Evolutionary conservation across 2,797 vertebrate genomes (phyloP).

Genomic region (Hemibagrus guttatus): DNA sequence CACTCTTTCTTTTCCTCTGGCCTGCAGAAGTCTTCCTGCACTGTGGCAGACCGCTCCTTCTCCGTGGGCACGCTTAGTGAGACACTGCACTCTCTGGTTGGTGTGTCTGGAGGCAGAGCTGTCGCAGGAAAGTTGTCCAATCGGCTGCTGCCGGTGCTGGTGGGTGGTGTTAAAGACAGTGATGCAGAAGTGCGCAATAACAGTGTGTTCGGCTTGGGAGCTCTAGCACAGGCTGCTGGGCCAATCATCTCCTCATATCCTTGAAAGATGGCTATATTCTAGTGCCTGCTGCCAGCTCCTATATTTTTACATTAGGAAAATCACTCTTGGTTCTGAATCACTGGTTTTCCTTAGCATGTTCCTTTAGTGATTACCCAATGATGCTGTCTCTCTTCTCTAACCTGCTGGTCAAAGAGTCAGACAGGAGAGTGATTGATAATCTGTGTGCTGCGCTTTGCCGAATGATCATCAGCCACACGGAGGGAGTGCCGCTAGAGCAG

Average conservation of each 20-base stretch:
- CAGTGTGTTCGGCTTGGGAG: constrained; percentile 84
- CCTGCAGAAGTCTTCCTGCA: constrained; percentile 80
- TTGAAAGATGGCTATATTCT: constrained; percentile 45
- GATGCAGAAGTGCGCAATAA: constrained; percentile 89
- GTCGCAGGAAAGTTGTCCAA: constrained; percentile 80
- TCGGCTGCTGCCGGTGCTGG: constrained; percentile 78
- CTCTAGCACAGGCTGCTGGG: constrained; percentile 82
- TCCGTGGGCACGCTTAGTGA: constrained; percentile 83
- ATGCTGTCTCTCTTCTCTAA: constrained; percentile 84
- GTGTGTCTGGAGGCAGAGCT: constrained; percentile 63
- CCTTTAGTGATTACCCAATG: constrained; percentile 82
- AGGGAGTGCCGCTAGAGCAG: constrained; percentile 82
- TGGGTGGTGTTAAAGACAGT: constrained; percentile 73
- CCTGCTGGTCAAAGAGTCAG: constrained; percentile 78
- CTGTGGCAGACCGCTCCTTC: constrained; percentile 86
- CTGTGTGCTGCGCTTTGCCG: constrained; percentile 88
- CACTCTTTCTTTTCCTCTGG: neutral
- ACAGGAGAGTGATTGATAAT: constrained; percentile 84
- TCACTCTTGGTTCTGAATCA: neutral
- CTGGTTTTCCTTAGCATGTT: constrained; percentile 65
- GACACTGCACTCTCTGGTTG: constrained; percentile 76
- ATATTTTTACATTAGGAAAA: neutral
- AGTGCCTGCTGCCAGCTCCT: neutral
- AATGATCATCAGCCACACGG: constrained; percentile 80
- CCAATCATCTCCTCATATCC: constrained; percentile 83